Base-by-base conservation (phyloP, 2,113 vertebrate genomes). In the Rhizomys pruinosus region DNA sequence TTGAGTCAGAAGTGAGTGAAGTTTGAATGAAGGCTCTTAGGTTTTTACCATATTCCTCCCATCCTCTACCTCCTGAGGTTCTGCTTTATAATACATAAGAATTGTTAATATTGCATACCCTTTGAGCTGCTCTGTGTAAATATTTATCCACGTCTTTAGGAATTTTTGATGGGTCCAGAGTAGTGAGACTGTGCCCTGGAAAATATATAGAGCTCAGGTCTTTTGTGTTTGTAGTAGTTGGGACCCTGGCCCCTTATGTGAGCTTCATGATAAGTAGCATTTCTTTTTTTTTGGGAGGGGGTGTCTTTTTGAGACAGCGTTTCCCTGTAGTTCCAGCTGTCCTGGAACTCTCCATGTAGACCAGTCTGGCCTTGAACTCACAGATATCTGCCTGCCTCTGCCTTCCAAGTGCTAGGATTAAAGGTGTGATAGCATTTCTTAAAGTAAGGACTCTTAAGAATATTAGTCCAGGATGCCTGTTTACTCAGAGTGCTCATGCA, bases 91-190 rank as follows among this genome's bases (percentile, higher is more conserved):
- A 84, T 47, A 79, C 5, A 20, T 42, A 55, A 63, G 23, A 80
- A 47, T 87, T 87, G 22, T 84, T 84, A 84, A 84, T 87, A 44
- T 37, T 90, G 66, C 5, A 10, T 66, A 59, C 73, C 73, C 66
- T 42, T 71, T 88, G 20, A 82, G 47, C 34, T 27, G 59, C 19
- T 68, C 20, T 61, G 19, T 25, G 5, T 86, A 72, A 47, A 52
- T 81, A 73, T 93, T 64, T 82, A 95, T 61, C 89, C 25, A 61
- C 15, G 44, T 86, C 80, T 66, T 89, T 85, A 68, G 39, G 47
- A 87, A 42, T n/a, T 39, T 17, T 71, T 25, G 77, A 39, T 79
- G 42, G 32, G 47, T 69, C 19, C 23, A 63, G 71, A 74, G 32
- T 84, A 84, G 82, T 78, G 61, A 52, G 61, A 66, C 42, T n/a